Conservation (phyloP, 1,140 invertebrate genomes). For the Drosophila parabipectinata region DNA sequence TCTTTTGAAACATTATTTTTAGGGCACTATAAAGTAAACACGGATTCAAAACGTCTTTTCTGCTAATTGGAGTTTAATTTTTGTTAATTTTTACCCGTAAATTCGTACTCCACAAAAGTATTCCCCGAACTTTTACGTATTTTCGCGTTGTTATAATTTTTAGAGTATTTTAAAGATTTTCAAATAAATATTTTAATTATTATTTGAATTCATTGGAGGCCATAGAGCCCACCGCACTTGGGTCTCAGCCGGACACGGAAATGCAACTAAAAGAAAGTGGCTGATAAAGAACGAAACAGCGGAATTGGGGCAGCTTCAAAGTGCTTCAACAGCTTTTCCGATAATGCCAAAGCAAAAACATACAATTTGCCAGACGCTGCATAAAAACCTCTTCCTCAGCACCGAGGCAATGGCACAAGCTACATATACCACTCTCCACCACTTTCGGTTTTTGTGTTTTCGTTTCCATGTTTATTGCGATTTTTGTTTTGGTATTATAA, state of each 20-base stretch:
- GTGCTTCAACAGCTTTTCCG: slow-evolving; percentile 43
- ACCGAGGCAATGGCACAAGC: slow-evolving; percentile 38
- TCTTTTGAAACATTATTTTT: too few species aligned
- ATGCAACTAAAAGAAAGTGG: slow-evolving; percentile 58
- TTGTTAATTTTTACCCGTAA: too few species aligned
- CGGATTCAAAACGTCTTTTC: too few species aligned
- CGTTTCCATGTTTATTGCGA: slow-evolving; percentile 67
- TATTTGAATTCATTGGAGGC: neutral
- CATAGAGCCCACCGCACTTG: neutral
- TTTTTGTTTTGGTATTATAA: slow-evolving; percentile 58
- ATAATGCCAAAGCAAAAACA: slow-evolving; percentile 18
- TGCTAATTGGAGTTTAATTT: too few species aligned
- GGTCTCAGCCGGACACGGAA: slow-evolving; percentile 23
- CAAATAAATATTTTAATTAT: too few species aligned
- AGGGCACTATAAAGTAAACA: too few species aligned
- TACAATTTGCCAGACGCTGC: slow-evolving; percentile 42
- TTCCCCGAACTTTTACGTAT: too few species aligned
- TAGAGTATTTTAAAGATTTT: too few species aligned
- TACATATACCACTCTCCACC: slow-evolving; percentile 1
- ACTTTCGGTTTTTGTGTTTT: slow-evolving; percentile 19
- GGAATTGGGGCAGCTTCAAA: slow-evolving; percentile 56
- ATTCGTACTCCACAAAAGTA: too few species aligned
- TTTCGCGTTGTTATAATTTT: too few species aligned
- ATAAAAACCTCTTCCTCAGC: slow-evolving; percentile 40
- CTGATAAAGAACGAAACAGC: slow-evolving; percentile 36